Evolutionary conservation across 2,113 vertebrate genomes (phyloP), one percentile per base, ranked within the genome.

Genomic region (Bos javanicus): DNA sequence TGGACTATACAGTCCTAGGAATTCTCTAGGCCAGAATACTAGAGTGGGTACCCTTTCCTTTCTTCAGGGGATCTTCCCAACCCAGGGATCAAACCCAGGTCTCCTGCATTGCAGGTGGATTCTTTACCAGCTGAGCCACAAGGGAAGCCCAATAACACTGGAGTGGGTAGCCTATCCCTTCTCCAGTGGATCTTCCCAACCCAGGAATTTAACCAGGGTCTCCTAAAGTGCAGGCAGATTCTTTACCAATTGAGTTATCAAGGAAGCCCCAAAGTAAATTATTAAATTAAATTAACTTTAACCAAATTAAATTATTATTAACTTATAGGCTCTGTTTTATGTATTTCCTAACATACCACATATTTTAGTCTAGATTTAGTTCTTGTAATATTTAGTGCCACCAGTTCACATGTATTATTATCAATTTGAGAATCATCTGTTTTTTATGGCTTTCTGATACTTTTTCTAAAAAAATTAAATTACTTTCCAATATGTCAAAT

Each of bases 401-500:
- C 43, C 39, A 96, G 30, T 56, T 46, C 19, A 86, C 91, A 52
- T 80, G 5, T 30, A 81, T 71, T 82, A 33, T 36, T 57, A 89
- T 50, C 28, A 64, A 25, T 82, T 52, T 88, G 86, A 80, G 36
- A 89, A 86, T 62, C 25, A 59, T 80, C 19, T 67, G 33, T 9
- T 43, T 83, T 89, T 78, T 84, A 43, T 50, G 17, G 11, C 28
- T 91, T 94, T 28, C 25, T 56, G 23, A 67, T 60, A 48, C 25
- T 19, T 89, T 83, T 90, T 54, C 52, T 62, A 43, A 83, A 76
- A 97, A 97, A 89, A 52, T 76, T 92, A 83, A 80, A 26, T 82
- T 92, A 64, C n/a, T 96, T 50, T 74, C 28, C 25, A 76, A 89
- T 93, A 74, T 94, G 60, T 52, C 39, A 94, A 46, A 25, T 89